Evolutionary conservation across 2,888 invertebrate genomes (phyloP).

Genomic region (Thera obeliscata): DNA sequence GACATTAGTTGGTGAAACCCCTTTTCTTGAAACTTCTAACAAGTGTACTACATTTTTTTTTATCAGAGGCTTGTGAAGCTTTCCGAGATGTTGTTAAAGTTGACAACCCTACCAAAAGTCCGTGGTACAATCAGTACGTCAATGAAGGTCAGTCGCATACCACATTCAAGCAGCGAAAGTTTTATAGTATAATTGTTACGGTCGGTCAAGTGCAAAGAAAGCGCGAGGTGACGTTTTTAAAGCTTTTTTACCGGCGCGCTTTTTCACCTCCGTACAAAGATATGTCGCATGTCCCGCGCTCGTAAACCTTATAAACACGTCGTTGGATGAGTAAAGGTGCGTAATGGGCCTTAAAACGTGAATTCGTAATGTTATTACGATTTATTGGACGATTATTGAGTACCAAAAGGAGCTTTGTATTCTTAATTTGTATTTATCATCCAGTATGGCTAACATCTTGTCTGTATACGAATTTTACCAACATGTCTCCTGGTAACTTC

Average conservation of each 20-base stretch:
- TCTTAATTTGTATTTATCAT: neutral
- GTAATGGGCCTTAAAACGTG: slow-evolving; percentile 26
- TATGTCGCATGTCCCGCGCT: slow-evolving; percentile 34
- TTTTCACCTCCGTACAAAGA: slow-evolving; percentile 27
- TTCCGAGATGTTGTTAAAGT: neutral
- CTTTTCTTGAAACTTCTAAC: no score
- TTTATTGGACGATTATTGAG: slow-evolving; percentile 18
- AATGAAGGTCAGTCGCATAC: slow-evolving; percentile 66
- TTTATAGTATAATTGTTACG: slow-evolving; percentile 64
- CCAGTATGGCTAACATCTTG: neutral
- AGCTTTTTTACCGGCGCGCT: slow-evolving; percentile 33
- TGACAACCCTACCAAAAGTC: slow-evolving; percentile 21
- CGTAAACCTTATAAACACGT: slow-evolving; percentile 39
- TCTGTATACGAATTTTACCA: no score
- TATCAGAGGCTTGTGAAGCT: neutral
- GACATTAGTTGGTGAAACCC: no score
- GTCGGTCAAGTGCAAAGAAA: slow-evolving; percentile 71
- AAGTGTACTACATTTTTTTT: no score
- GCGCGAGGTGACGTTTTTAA: slow-evolving; percentile 41
- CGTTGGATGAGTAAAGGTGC: slow-evolving; percentile 29
- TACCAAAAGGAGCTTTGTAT: neutral
- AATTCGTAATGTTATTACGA: slow-evolving; percentile 25
- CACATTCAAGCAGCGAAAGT: slow-evolving; percentile 70
- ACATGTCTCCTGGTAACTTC: no score
- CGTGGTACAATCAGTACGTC: slow-evolving; percentile 27